Base-by-base conservation (phyloP, 2,888 invertebrate genomes). In the Seladonia tumulorum region DNA sequence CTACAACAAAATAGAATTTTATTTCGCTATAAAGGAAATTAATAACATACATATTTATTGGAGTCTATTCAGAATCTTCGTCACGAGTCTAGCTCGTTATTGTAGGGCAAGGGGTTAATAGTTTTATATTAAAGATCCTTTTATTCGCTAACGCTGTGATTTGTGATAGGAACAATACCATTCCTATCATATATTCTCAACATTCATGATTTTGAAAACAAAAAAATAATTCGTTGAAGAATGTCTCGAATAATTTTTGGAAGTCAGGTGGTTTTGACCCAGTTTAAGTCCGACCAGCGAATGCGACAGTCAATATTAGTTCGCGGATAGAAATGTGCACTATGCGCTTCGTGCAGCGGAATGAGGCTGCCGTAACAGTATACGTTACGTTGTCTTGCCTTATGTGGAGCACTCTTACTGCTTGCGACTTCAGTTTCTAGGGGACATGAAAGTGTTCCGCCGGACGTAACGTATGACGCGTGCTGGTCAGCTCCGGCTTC, bases 351-450 rank as follows among this genome's bases (percentile, higher is more conserved):
- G 79, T 83, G 83, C 82, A 72, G 39, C 68, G 80, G 74, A 86
- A 86, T 60, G 74, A 88, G 86, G 86, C 86, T 85, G 85, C 75
- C 81, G 75, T 83, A 85, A 89, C 79, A 83, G 83, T 87, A 86
- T 89, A 87, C 81, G 77, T 86, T 82, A 84, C 81, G 85, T 83
- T 74, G 87, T 86, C 83, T 83, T 76, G 79, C 88, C 87, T 87
- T 87, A 88, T 87, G 85, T 87, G 84, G 88, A 88, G 79, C 85
- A 85, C 88, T 88, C 83, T 89, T 88, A 86, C 86, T 89, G 78
- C 68, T 25, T 25, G 85, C 60, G 82, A 77, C 79, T 89, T 85
- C 77, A 80, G 75, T 89, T 89, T 83, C 87, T 81, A 70, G 75
- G 75, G 72, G 71, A 80, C 85, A 77, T 60, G 82, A 81, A 75